Conservation (phyloP, 1,140 invertebrate species). For the Asobara japonica region DNA sequence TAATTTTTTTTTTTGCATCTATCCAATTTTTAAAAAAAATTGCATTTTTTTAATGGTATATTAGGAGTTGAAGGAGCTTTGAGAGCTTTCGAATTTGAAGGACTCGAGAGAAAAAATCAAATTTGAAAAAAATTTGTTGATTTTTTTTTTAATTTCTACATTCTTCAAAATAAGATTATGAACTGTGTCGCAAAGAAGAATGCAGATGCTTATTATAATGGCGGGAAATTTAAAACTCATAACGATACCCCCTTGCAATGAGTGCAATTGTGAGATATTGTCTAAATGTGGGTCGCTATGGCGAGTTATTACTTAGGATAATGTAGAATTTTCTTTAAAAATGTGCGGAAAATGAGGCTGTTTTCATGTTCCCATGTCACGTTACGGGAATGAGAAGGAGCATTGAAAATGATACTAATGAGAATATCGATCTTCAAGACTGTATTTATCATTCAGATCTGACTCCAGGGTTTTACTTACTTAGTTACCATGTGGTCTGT, state of each 20-base stretch:
- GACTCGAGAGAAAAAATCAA: no score
- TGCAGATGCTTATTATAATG: no score
- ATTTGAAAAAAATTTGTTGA: no score
- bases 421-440: constrained; percentile 17
- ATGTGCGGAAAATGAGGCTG: constrained; percentile 51
- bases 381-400: not conserved
- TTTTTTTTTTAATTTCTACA: no score
- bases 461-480: not conserved
- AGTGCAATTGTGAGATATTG: constrained; percentile 54
- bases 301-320: constrained; percentile 16
- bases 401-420: constrained; percentile 10
- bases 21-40: no score
- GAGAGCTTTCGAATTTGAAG: not conserved
- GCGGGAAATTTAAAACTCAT: no score
- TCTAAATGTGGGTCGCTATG: constrained; percentile 10
- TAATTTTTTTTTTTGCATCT: no score
- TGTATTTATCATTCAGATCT: constrained; percentile 26
- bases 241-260: no score
- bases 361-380: constrained; percentile 44
- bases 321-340: not conserved
- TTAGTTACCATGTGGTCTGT: constrained; percentile 1
- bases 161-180: no score
- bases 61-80: no score
- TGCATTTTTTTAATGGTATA: no score
- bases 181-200: no score